phyloP scores from a whole-genome alignment of 2,888 invertebrate species.

The Tetheella fluctuosa region DNA sequence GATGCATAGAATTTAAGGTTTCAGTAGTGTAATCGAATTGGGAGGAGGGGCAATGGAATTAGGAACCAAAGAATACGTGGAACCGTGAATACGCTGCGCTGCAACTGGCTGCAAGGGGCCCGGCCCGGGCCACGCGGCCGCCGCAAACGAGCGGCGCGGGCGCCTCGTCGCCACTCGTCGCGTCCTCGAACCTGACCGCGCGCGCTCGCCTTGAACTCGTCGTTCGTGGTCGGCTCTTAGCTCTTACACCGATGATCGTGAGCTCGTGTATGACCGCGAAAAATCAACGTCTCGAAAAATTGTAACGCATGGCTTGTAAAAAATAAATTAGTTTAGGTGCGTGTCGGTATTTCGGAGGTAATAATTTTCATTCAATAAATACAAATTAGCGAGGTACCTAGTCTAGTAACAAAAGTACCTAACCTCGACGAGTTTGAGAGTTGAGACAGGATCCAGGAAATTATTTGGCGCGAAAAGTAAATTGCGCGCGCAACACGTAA shows the following conservation, averaged over 20 bases:
- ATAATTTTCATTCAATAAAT: no score
- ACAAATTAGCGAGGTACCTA: neutral
- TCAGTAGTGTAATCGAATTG: conserved; percentile 19
- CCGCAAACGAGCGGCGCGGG: conserved; percentile 40
- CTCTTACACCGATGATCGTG: conserved; percentile 53
- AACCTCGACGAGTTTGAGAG: neutral
- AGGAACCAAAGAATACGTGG: no score
- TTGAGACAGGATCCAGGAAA: conserved; percentile 17
- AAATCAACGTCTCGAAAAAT: conserved; percentile 59
- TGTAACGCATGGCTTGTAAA: conserved; percentile 15
- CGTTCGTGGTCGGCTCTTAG: conserved; percentile 68
- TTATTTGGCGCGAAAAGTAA: conserved; percentile 63
- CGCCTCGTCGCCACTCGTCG: conserved; percentile 36
- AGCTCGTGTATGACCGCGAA: conserved; percentile 58
- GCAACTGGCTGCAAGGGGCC: conserved; percentile 68
- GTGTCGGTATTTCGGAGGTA: no score
- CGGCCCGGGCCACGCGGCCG: no score
- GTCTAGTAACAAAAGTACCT: neutral
- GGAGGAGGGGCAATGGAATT: conserved; percentile 35
- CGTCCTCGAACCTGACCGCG: conserved; percentile 84
- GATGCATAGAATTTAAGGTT: neutral
- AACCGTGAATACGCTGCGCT: conserved; percentile 66
- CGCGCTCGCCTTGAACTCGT: conserved; percentile 81
- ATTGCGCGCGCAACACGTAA: conserved; percentile 67
- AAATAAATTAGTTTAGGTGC: neutral